These are phyloP conservation scores for Varecia variegata DNA, from an alignment of 2,797 vertebrate genomes.

Conservation along the genomic window DNA sequence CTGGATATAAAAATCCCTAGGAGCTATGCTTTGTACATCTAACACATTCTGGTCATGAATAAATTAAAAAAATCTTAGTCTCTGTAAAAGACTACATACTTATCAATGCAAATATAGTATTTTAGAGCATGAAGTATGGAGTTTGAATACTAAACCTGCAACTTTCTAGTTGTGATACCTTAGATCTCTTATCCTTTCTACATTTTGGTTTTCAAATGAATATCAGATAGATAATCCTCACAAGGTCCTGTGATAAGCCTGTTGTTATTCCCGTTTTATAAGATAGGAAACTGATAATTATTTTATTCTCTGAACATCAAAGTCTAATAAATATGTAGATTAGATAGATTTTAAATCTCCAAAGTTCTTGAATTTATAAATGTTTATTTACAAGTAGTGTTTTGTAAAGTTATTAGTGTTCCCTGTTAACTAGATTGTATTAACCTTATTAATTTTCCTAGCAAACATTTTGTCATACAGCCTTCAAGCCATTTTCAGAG, in stretches of 20 bases:
- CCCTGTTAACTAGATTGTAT: not conserved
- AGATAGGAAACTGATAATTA: not conserved
- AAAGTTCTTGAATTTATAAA: not conserved
- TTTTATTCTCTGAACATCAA: not conserved
- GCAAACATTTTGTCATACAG: not conserved
- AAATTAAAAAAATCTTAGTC: not conserved
- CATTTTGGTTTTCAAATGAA: not conserved
- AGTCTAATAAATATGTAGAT: not conserved
- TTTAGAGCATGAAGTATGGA: not conserved
- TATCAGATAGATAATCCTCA: not conserved
- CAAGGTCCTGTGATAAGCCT: not conserved
- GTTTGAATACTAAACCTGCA: not conserved
- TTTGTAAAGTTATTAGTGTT: not conserved
- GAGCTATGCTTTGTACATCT: not conserved
- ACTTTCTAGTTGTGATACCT: not conserved
- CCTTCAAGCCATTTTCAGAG: not conserved
- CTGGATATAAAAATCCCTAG: not conserved
- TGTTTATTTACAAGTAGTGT: not conserved
- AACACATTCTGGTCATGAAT: not conserved
- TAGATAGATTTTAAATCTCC: not conserved
- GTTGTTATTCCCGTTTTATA: not conserved
- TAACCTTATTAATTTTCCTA: conserved; percentile 13
- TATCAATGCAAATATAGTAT: not conserved
- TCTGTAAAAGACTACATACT: not conserved
- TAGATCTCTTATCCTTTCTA: not conserved